Evolutionary conservation across 2,797 vertebrate species (phyloP).

Genomic region (Oreochromis grahami): DNA sequence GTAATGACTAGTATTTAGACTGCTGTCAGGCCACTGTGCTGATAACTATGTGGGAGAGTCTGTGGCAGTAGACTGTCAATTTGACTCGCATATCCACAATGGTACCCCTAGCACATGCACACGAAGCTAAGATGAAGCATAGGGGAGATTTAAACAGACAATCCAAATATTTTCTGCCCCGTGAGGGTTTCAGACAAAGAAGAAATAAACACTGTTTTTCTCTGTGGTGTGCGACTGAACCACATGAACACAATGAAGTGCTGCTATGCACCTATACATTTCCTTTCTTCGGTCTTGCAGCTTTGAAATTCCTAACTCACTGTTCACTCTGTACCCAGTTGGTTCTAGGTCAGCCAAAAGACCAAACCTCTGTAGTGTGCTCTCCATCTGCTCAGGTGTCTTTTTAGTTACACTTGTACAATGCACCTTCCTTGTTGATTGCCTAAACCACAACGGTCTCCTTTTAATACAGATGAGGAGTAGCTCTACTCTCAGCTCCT

Average conservation of each 20-base stretch:
- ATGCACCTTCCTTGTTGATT: not conserved
- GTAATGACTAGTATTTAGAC: constrained; percentile 24
- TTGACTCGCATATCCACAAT: not conserved
- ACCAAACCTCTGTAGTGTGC: not conserved
- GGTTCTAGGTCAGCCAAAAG: not conserved
- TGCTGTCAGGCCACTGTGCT: constrained; percentile 16
- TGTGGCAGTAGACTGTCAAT: constrained; percentile 15
- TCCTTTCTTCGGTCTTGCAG: not conserved
- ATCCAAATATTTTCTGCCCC: constrained; percentile 13
- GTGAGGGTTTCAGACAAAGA: constrained; percentile 4
- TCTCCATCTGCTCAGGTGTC: not conserved
- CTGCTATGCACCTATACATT: not conserved
- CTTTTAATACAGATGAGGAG: not conserved
- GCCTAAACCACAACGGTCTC: not conserved
- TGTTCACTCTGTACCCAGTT: not conserved
- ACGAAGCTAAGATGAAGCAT: not conserved
- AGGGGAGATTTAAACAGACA: constrained; percentile 1
- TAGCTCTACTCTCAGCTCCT: not conserved
- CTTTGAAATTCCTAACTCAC: not conserved
- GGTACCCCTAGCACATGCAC: not conserved
- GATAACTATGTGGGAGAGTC: constrained; percentile 33
- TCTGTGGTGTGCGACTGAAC: not conserved
- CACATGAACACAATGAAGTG: not conserved
- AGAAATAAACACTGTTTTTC: not conserved
- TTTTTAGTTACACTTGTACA: not conserved